These are phyloP conservation scores for Perca schrenkii DNA, from an alignment of 2,113 vertebrate species.

Conservation along the genomic window DNA sequence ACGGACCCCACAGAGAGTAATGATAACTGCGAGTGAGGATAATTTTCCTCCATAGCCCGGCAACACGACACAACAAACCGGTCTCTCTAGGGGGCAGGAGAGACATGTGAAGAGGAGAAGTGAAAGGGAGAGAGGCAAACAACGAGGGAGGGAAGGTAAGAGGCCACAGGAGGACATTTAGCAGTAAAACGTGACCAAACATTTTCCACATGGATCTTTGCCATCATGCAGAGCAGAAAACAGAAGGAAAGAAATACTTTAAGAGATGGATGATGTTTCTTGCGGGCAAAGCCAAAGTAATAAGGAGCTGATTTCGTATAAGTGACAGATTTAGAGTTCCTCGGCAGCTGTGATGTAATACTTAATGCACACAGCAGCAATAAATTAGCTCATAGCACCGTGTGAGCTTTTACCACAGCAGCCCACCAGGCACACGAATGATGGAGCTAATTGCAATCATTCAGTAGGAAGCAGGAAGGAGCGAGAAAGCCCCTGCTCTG, in stretches of 20 bases:
- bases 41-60: constrained; percentile 19
- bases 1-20: constrained; percentile 14
- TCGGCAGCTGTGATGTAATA: constrained; percentile 65
- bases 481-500: background rate
- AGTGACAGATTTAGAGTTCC: constrained; percentile 71
- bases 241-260: background rate
- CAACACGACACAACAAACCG: constrained; percentile 4
- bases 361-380: constrained; percentile 63
- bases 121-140: background rate
- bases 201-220: background rate
- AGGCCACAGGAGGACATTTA: background rate
- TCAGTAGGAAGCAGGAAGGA: constrained; percentile 18
- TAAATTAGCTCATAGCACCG: constrained; percentile 65
- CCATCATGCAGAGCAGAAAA: background rate
- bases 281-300: constrained; percentile 26
- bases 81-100: background rate
- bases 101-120: background rate
- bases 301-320: constrained; percentile 37
- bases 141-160: background rate
- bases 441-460: constrained; percentile 39
- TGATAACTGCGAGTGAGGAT: constrained; percentile 13
- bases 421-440: constrained; percentile 16
- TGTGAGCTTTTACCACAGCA: constrained; percentile 29
- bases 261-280: constrained; percentile 13
- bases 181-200: background rate